A percentile compares a stretch with the other conserved stretches of the same genome.
Conservation (phyloP, 2,113 vertebrate species). For the Elgaria multicarinata region DNA sequence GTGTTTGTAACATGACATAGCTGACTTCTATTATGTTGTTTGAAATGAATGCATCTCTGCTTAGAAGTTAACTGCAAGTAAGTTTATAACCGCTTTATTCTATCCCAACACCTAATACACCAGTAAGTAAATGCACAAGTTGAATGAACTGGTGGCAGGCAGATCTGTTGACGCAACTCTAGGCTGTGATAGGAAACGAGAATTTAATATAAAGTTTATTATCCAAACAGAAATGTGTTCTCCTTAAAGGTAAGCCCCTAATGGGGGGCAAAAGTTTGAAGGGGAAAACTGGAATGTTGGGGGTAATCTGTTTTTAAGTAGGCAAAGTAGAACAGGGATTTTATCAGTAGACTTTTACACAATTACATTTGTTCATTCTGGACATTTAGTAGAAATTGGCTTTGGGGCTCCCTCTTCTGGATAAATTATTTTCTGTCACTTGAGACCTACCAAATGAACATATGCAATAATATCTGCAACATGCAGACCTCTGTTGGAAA, state of each 20-base stretch:
- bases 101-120: neutral
- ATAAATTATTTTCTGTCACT: neutral
- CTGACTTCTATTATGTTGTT: neutral
- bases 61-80: neutral
- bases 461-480: neutral
- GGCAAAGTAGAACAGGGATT: neutral
- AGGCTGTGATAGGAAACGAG: neutral
- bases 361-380: neutral
- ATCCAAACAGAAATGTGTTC: neutral
- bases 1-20: neutral
- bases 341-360: neutral
- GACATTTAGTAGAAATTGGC: slow-evolving; percentile 5
- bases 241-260: neutral
- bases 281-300: neutral
- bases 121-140: neutral
- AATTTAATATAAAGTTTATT: neutral
- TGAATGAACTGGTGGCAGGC: neutral
- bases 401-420: slow-evolving; percentile 68
- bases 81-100: neutral
- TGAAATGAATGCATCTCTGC: neutral
- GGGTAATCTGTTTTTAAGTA: neutral
- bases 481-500: neutral
- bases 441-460: neutral
- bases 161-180: neutral
- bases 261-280: neutral